These are phyloP conservation scores for Tribolium madens DNA, from an alignment of 1,140 invertebrate genomes.

Conservation along the genomic window DNA sequence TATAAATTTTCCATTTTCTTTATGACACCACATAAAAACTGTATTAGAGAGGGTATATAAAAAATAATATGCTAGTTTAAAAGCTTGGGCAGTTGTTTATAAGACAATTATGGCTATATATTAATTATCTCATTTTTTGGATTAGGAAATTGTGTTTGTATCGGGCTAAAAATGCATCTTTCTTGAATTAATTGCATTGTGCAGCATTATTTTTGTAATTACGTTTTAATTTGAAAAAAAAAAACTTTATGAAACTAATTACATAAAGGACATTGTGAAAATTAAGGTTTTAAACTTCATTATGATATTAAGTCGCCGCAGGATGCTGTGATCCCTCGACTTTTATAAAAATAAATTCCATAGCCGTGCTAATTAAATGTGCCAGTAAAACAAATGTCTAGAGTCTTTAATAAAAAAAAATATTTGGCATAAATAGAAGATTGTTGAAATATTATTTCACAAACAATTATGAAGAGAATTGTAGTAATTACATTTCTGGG, in stretches of 20 bases:
- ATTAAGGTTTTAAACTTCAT: constrained; percentile 38
- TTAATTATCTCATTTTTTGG: background rate
- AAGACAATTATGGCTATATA: background rate
- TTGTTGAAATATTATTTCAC: background rate
- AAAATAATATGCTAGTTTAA: background rate
- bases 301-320: constrained; percentile 30
- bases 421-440: background rate
- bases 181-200: constrained; percentile 10
- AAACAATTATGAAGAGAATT: background rate
- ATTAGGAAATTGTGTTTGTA: background rate
- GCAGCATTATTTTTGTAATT: constrained; percentile 3
- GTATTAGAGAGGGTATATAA: background rate
- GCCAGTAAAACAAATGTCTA: constrained; percentile 13
- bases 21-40: background rate
- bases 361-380: constrained; percentile 29
- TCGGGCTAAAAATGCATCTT: background rate
- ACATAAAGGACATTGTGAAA: constrained; percentile 29
- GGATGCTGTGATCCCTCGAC: constrained; percentile 4
- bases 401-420: constrained; percentile 3
- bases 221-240: constrained; percentile 3
- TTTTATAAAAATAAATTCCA: constrained; percentile 33
- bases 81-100: background rate
- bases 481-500: background rate
- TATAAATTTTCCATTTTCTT: background rate
- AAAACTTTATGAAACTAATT: constrained; percentile 24